These are phyloP conservation scores for Progne subis DNA, from an alignment of 2,113 vertebrate species.

Conservation along the genomic window DNA sequence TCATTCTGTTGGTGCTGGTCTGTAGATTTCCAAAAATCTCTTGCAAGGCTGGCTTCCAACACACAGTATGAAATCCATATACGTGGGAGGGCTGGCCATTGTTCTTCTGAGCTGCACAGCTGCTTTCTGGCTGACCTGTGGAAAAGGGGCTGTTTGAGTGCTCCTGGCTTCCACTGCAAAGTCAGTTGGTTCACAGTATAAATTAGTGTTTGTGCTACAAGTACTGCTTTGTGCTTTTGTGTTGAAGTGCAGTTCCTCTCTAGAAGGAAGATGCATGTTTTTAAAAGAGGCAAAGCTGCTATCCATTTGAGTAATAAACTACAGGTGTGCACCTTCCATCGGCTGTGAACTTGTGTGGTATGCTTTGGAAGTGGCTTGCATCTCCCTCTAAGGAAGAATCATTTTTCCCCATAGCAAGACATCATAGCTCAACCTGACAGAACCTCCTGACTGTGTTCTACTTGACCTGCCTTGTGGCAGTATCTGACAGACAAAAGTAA, in stretches of 20 bases:
- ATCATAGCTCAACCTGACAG: neutral
- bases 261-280: neutral
- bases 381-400: neutral
- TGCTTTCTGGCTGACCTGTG: neutral
- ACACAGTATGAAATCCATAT: neutral
- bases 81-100: neutral
- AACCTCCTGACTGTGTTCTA: neutral
- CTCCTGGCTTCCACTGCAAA: neutral
- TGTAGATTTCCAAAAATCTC: neutral
- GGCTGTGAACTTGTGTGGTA: neutral
- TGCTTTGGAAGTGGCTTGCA: neutral
- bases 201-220: neutral
- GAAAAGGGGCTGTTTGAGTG: neutral
- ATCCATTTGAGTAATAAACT: neutral
- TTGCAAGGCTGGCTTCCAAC: neutral
- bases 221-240: neutral
- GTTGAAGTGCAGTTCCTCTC: neutral
- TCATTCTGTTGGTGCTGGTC: neutral
- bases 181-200: neutral
- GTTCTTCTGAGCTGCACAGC: neutral
- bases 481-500: neutral
- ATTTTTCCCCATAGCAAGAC: neutral
- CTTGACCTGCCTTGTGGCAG: neutral
- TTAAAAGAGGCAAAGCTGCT: neutral
- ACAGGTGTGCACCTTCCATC: neutral